Evolutionary conservation across 2,797 vertebrate species (phyloP).

Genomic region (Acrossocheilus fasciatus): DNA sequence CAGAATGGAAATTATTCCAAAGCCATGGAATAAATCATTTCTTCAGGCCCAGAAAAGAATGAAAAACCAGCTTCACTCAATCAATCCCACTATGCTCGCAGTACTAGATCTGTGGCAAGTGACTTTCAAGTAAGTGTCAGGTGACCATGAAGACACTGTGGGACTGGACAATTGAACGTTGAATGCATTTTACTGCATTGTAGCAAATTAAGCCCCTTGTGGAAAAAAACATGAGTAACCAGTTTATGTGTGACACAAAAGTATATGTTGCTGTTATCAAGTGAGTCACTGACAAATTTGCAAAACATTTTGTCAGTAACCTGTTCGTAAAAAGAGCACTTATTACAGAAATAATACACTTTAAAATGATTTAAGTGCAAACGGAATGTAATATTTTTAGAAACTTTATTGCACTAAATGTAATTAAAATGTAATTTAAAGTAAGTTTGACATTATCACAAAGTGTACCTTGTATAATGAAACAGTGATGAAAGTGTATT

Average conservation of each 20-base stretch:
- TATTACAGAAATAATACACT: neutral
- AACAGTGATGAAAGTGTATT: neutral
- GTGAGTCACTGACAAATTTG: slow-evolving; percentile 63
- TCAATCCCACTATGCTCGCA: slow-evolving; percentile 83
- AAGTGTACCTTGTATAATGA: neutral
- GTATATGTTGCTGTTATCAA: slow-evolving; percentile 78
- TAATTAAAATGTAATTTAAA: neutral
- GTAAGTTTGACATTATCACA: neutral
- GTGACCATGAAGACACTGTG: neutral
- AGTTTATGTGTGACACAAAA: slow-evolving; percentile 72
- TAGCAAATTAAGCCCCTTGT: neutral
- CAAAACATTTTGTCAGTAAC: neutral
- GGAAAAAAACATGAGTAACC: slow-evolving; percentile 7
- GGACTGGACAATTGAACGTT: neutral
- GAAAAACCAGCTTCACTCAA: slow-evolving; percentile 78
- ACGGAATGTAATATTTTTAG: neutral
- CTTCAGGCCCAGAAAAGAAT: slow-evolving; percentile 74
- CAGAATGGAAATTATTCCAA: slow-evolving; percentile 84
- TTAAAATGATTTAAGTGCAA: neutral
- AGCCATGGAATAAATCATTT: slow-evolving; percentile 87
- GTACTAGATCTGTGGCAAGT: slow-evolving; percentile 83
- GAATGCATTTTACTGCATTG: neutral
- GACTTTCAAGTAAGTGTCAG: slow-evolving; percentile 80
- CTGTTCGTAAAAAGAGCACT: neutral
- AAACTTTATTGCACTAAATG: neutral